Conservation (phyloP, 2,797 vertebrate species). For the Rhabdophis nuchalis region DNA sequence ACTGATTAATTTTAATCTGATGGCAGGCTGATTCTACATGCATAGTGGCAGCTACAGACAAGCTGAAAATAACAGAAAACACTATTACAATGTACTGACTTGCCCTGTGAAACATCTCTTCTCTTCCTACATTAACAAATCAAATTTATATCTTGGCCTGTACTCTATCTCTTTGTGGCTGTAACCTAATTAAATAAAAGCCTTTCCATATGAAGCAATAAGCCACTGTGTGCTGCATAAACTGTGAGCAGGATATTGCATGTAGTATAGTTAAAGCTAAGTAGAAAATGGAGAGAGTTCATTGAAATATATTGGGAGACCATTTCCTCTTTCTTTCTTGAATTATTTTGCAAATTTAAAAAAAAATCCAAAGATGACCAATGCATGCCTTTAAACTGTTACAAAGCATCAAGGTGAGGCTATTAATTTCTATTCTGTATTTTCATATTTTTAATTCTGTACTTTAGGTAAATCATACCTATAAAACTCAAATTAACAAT, state of each 20-base stretch:
- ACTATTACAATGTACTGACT: background rate
- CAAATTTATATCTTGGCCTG: conserved; percentile 21
- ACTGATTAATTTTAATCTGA: background rate
- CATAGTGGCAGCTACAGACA: background rate
- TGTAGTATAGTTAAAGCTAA: background rate
- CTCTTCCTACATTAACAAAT: conserved; percentile 15
- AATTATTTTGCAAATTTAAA: background rate
- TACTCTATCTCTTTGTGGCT: conserved; percentile 7
- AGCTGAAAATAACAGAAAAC: background rate
- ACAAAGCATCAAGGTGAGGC: background rate
- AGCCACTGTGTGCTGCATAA: background rate
- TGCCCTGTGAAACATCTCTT: background rate
- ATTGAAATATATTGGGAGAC: background rate
- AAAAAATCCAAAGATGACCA: background rate
- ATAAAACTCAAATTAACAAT: background rate
- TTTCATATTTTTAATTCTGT: background rate
- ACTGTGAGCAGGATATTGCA: background rate
- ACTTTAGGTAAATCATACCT: background rate
- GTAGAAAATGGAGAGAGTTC: background rate
- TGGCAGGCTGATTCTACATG: background rate
- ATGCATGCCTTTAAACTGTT: background rate
- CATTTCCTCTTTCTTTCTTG: background rate
- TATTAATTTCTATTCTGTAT: background rate
- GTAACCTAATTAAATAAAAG: conserved; percentile 27
- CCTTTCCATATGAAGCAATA: conserved; percentile 13